Evolutionary conservation across 2,797 vertebrate species (phyloP), one percentile per base, ranked within the genome.

Genomic region (Diglossa cyanea): DNA sequence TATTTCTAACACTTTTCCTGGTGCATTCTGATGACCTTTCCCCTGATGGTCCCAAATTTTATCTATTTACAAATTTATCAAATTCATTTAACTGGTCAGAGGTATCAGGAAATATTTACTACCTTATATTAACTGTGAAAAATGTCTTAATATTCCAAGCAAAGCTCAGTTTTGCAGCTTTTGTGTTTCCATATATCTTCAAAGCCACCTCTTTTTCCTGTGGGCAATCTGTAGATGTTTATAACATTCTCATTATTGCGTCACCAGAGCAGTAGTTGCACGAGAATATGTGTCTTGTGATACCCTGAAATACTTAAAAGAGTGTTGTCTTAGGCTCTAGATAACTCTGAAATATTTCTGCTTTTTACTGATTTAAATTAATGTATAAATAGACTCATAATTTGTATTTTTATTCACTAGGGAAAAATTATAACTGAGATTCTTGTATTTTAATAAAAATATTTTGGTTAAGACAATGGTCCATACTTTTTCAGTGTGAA

Each of bases 131-230:
- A 95, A 80, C 17, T 51, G 53, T 94, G 91, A 95, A 93, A 96
- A 96, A 45, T 88, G 82, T 53, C 83, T 91, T 90, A 92, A 94
- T 97, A 95, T 93, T 90, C 63, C 71, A 95, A 78, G 42, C 2
- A 92, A 80, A 93, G 37, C 37, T 72, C 48, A 72, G 18, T 60
- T 78, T 95, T 96, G 28, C 25, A 87, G 81, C 11, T 89, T 88
- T 79, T 84, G 35, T 61, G 54, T 90, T 85, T 65, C 72, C 37
- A 74, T 75, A 30, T 74, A 62, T 93, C 83, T 90, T 92, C 60
- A 92, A 87, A 86, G 54, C 11, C 48, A 40, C 20, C 15, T 86
- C 40, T 35, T 45, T 90, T 86, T 58, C 72, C 75, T 68, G 25
- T 77, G 70, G 86, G 18, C 6, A 62, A 15, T 81, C 30, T 48